phyloP scores from a whole-genome alignment of 2,888 invertebrate genomes.

The Sericinus montela region DNA sequence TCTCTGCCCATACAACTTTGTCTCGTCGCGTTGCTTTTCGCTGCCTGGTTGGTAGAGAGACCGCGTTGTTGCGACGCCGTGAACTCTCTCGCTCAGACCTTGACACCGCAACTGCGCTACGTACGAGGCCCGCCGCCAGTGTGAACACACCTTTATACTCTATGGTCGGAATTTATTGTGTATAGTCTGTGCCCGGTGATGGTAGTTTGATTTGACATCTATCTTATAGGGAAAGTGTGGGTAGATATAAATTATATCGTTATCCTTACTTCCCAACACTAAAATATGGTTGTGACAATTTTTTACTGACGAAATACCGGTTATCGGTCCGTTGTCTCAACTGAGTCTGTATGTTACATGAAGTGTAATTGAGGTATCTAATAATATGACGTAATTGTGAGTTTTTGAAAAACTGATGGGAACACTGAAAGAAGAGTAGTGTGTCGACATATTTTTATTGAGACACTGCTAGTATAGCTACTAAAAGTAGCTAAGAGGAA shows the following conservation, averaged over 20 bases:
- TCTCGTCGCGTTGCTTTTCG: conserved; percentile 85
- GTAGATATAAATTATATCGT: not conserved
- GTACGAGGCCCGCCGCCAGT: conserved; percentile 91
- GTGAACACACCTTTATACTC: conserved; percentile 24
- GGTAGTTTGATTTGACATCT: conserved; percentile 8
- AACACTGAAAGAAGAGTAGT: conserved; percentile 3
- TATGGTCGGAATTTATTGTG: not conserved
- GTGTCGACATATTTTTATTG: conserved; percentile 6
- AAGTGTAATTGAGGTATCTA: not conserved
- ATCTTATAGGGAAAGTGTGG: not conserved
- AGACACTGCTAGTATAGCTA: conserved; percentile 22
- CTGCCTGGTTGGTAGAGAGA: conserved; percentile 86
- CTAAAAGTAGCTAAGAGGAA: conserved; percentile 18
- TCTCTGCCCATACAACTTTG: conserved; percentile 89
- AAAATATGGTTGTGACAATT: conserved; percentile 14
- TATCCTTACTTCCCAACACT: not conserved
- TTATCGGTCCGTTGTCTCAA: not conserved
- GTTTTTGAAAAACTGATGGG: not conserved
- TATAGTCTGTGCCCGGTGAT: not conserved
- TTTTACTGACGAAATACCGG: conserved; percentile 17
- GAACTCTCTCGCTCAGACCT: conserved; percentile 86
- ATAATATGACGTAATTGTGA: not conserved
- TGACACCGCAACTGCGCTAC: conserved; percentile 90
- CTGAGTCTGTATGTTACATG: conserved; percentile 5
- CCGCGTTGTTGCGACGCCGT: conserved; percentile 89